Evolutionary conservation across 2,113 vertebrate species (phyloP), one percentile per base, ranked within the genome.

Genomic region (Heliornis fulica): DNA sequence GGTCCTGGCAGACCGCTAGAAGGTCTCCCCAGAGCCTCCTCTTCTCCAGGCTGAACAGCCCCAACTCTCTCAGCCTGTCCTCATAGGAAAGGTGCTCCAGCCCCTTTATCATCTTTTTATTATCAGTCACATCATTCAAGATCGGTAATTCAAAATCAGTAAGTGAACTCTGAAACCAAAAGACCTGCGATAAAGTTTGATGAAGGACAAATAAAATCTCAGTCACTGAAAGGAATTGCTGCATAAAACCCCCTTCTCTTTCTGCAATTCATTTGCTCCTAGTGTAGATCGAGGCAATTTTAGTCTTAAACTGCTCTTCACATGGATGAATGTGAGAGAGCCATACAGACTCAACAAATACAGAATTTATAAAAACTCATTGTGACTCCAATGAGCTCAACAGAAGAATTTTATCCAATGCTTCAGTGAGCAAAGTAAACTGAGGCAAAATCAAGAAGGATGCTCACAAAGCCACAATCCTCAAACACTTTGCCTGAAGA

Each of bases 361-460:
- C 75, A 11, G 34, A 93, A 83, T 18, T 64, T 84, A 56, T 90
- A 89, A 90, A 87, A 94, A 93, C 56, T 80, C 13, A 69, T 59
- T 87, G 54, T 74, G 82, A 80, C 64, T 96, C 46, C 82, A 86
- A 3, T 6, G 60, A 94, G 79, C 38, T 86, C 54, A 76, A 72
- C 26, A n/a, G 28, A 90, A 59, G 34, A 80, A 90, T 86, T 77
- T 78, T 28, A 94, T 46, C 68, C 63, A 77, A 91, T 36, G 87
- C 89, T 81, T 75, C 93, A 90, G 51, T 21, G 28, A 93, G 64
- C 64, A 92, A 90, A 95, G 90, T 77, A 94, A 97, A 94, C 88
- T 53, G 87, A 94, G 88, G 94, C 79, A 95, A 94, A 94, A 50
- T 1, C 0, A 3, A 72, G 59, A 76, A 60, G 54, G 18, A 59